These are phyloP conservation scores for Brachypteracias leptosomus DNA, from an alignment of 2,113 vertebrate genomes.

Conservation along the genomic window DNA sequence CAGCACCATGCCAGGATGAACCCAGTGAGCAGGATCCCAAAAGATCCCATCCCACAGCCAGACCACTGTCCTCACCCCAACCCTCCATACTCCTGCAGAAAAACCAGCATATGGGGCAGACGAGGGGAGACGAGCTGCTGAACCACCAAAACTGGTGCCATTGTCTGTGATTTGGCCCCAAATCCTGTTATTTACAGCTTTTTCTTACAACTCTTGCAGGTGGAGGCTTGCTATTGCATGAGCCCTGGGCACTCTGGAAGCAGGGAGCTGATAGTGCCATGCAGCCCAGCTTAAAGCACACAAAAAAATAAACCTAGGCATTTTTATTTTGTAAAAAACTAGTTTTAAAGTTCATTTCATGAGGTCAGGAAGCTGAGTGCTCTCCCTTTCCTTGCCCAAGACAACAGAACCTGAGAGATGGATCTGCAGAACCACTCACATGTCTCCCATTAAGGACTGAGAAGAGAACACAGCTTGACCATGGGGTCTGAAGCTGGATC, in stretches of 20 bases:
- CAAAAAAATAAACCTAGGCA: background rate
- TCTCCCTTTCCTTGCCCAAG: background rate
- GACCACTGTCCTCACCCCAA: background rate
- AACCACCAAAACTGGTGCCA: background rate
- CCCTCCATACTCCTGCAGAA: background rate
- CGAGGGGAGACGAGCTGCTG: background rate
- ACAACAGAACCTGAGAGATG: background rate
- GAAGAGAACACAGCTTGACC: background rate
- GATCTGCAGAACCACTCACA: background rate
- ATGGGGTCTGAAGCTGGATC: rapidly evolving
- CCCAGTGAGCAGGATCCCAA: background rate
- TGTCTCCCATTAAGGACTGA: rapidly evolving
- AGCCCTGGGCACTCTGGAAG: background rate
- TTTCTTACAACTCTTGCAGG: background rate
- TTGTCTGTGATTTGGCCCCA: background rate
- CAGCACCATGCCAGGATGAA: background rate
- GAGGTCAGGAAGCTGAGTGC: background rate
- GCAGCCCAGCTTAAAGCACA: background rate
- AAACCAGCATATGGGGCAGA: background rate
- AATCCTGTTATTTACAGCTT: background rate
- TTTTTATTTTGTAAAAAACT: background rate
- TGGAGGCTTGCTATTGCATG: background rate
- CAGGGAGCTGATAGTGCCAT: background rate
- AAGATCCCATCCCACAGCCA: background rate
- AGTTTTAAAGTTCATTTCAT: background rate